Conservation (phyloP, 2,888 invertebrate species). For the Zonitis immaculata region DNA sequence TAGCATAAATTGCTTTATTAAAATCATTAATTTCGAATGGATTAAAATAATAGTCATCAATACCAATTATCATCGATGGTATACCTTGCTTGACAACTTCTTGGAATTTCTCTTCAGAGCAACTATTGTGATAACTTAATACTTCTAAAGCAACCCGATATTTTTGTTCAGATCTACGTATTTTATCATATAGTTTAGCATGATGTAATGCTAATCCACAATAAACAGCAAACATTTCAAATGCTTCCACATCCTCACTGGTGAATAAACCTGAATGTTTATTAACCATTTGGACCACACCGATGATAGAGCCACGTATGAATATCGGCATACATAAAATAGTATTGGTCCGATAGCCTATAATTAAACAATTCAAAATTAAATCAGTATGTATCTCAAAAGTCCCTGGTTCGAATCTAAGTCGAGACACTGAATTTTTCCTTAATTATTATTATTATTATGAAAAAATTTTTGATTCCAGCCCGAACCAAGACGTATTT, state of each 20-base stretch:
- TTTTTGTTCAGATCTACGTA: slow-evolving; percentile 76
- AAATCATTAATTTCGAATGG: slow-evolving; percentile 65
- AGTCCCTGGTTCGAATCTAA: no score
- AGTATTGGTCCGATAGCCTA: slow-evolving; percentile 63
- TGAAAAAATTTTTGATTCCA: no score
- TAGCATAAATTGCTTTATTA: slow-evolving; percentile 67
- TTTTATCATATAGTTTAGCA: slow-evolving; percentile 79
- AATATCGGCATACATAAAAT: slow-evolving; percentile 87
- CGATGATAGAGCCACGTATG: slow-evolving; percentile 71
- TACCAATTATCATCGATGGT: slow-evolving; percentile 36
- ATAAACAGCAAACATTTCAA: slow-evolving; percentile 79
- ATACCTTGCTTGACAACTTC: slow-evolving; percentile 33
- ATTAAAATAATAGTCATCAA: slow-evolving; percentile 64
- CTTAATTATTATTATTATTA: no score
- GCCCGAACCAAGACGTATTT: no score
- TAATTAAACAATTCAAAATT: not conserved
- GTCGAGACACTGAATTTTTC: no score
- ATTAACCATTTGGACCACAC: slow-evolving; percentile 85
- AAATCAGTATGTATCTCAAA: no score
- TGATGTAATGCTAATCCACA: slow-evolving; percentile 82
- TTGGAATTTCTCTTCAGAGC: slow-evolving; percentile 63
- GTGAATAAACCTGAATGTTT: slow-evolving; percentile 57
- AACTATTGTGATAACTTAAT: slow-evolving; percentile 76
- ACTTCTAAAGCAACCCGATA: slow-evolving; percentile 78
- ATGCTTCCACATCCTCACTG: slow-evolving; percentile 71